Evolutionary conservation across 1,140 invertebrate species (phyloP), one percentile per base, ranked within the genome.

Genomic region (Nasonia vitripennis): DNA sequence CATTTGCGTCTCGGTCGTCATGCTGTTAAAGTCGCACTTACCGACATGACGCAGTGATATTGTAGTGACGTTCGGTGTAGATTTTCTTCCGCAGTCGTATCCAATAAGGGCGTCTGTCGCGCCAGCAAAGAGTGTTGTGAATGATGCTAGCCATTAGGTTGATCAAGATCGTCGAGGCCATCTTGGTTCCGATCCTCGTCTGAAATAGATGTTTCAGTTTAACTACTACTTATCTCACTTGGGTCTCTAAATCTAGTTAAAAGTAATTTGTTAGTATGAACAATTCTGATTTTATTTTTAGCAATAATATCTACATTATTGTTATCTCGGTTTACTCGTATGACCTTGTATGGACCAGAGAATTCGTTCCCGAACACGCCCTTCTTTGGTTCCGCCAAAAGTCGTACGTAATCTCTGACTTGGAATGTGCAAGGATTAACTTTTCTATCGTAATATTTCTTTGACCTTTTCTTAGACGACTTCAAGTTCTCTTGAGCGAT

Each of bases 211-310:
- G 23, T 20, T 5, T 41, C 31, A 6, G 10, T 77, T 2, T 3
- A 1, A 12, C 5, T 7, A 2, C 27, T 41, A 14, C 73, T 77
- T 20, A 34, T 78, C 27, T 78, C 77, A 14, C 51, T 78, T 5
- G 77, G 45, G 1, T 14, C 9, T 23, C 48, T 10, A 62, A 78
- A 34, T 31, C 17, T 9, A 23, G 70, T 62, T 62, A 73, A 23
- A 34, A 23, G 81, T n/a, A 86, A 9, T 75, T 77, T 73, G 51
- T 86, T 86, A 17, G 78, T 6, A 23, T 86, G 84, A 3, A 86
- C 78, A 0, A 20, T 45, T 86, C 34, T 85, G 17, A 45, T 78
- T 37, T 34, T 86, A 23, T 80, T 74, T 0, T 23, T 45, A 11
- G 75, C 23, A n/a, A 34, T 0, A 34, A 81, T 74, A 3, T 31